Base-by-base conservation (phyloP, 2,113 vertebrate genomes). In the Chloroceryle aenea region DNA sequence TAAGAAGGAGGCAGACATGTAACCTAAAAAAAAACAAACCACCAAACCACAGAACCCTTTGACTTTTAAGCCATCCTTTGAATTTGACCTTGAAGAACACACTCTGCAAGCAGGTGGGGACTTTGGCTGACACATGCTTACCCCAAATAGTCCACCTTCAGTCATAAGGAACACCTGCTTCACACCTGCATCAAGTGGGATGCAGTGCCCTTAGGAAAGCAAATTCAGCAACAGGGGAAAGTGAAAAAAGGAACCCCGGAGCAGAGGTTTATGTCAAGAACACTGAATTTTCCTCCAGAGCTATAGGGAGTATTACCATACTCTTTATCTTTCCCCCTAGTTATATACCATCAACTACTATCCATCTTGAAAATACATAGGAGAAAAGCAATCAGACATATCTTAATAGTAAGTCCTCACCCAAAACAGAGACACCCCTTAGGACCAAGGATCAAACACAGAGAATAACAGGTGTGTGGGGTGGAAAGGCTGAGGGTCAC, bases 181-280 rank as follows among this genome's bases (percentile, higher is more conserved):
- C 94, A 88, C 96, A 96, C 83, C 96, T 96, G 96, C 68, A 61
- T 32, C 13, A 40, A 20, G 89, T 84, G 64, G 83, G 96, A 93
- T 83, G 68, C 69, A 92, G 43, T 61, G 23, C 83, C 95, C 89
- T 89, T 64, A 69, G 68, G 93, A 92, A 81, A 96, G 32, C 22
- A 90, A 93, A 59, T 0, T 63, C 20, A 15, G 68, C 61, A 88
- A 81, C 13, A 68, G 18, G 38, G 26, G 7, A 88, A 90, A 72
- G 16, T 12, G 8, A 48, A 89, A 89, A 94, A 62, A 83, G 18
- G 6, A 92, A 63, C 22, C 3, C 2, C 10, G 5, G 32, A 90
- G 20, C 13, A 76, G 62, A 83, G 11, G 21, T 53, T 75, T 93
- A 53, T 25, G 32, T 30, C 58, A 61, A 76, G 20, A 93, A 15